phyloP scores from a whole-genome alignment of 2,797 vertebrate species.

The Linurgus olivaceus region DNA sequence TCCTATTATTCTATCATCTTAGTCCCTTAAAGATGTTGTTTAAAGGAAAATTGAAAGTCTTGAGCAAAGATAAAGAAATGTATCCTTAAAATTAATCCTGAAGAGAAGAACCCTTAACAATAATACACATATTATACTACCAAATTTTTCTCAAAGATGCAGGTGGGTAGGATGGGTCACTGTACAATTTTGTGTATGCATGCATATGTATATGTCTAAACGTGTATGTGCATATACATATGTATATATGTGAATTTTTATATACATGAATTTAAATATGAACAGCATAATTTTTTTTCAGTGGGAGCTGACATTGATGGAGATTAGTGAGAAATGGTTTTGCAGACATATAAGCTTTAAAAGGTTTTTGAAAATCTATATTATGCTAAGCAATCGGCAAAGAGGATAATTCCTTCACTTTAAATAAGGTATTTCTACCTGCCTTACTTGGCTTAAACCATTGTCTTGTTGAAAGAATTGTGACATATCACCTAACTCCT shows the following conservation, averaged over 20 bases:
- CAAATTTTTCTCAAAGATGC: not conserved
- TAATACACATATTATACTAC: not conserved
- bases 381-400: not conserved
- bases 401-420: conserved; percentile 1
- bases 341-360: not conserved
- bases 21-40: not conserved
- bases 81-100: not conserved
- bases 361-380: not conserved
- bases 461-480: not conserved
- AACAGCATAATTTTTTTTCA: not conserved
- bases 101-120: not conserved
- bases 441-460: not conserved
- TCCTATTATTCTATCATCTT: not conserved
- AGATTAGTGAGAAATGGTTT: not conserved
- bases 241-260: not conserved
- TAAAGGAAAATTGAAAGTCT: not conserved
- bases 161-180: not conserved
- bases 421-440: conserved; percentile 7
- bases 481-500: not conserved
- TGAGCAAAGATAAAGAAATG: not conserved
- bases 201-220: not conserved
- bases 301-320: not conserved
- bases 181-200: not conserved
- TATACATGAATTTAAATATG: not conserved
- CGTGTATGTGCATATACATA: not conserved